A percentile compares a stretch with the other conserved stretches of the same genome.
phyloP scores from a whole-genome alignment of 2,888 invertebrate species.

The Bombyx huttoni region DNA sequence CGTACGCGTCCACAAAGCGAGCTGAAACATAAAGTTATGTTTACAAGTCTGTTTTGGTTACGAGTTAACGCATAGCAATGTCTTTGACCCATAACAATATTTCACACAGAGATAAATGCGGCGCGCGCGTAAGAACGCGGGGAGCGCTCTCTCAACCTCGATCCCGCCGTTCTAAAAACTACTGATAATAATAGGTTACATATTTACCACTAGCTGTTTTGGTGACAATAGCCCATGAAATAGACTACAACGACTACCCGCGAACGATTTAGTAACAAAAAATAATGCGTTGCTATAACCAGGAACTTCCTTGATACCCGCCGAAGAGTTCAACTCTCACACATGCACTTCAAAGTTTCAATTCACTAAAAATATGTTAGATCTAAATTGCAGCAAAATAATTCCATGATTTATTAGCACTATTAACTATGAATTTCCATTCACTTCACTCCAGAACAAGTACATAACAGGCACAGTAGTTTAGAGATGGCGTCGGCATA shows the following conservation, averaged over 20 bases:
- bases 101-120: constrained; percentile 43
- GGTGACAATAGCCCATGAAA: constrained; percentile 49
- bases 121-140: constrained; percentile 57
- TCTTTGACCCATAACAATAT: constrained; percentile 69
- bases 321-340: constrained; percentile 30
- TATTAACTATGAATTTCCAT: constrained; percentile 41
- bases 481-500: constrained; percentile 72
- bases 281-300: constrained; percentile 63
- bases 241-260: constrained; percentile 32
- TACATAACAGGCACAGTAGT: constrained; percentile 60
- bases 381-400: constrained; percentile 36
- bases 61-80: constrained; percentile 46
- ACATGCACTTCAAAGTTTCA: constrained; percentile 26
- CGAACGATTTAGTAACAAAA: constrained; percentile 57
- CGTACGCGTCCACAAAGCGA: constrained; percentile 26
- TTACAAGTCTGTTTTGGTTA: constrained; percentile 40
- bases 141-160: constrained; percentile 29
- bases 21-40: constrained; percentile 54
- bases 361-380: constrained; percentile 33
- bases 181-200: constrained; percentile 25
- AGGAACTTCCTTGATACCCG: constrained; percentile 63
- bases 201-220: constrained; percentile 48
- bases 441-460: constrained; percentile 43
- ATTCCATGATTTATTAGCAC: constrained; percentile 51
- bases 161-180: constrained; percentile 29